Percentiles rank a stretch among this genome's conserved stretches.
These are phyloP conservation scores for Bruchidius siliquastri DNA, from an alignment of 2,888 invertebrate species.

Conservation along the genomic window DNA sequence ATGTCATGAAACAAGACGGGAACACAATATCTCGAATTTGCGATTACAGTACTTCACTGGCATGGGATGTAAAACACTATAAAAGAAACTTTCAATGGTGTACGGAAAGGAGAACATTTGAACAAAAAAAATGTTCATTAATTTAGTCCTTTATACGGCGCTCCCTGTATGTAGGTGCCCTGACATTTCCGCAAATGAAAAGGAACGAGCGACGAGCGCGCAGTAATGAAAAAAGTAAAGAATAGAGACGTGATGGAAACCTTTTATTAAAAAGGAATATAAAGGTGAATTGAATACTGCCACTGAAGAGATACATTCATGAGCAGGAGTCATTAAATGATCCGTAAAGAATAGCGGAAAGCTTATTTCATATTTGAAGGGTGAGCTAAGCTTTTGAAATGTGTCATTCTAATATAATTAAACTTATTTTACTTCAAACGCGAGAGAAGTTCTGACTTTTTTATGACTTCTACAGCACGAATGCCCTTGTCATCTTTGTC, in stretches of 20 bases:
- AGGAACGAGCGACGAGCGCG: neutral
- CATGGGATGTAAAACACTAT: too few relatives aligned
- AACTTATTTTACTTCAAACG: too few relatives aligned
- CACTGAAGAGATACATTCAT: neutral
- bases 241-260: neutral
- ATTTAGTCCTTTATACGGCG: neutral
- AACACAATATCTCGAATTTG: too few relatives aligned
- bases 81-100: neutral
- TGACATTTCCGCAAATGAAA: neutral
- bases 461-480: too few relatives aligned
- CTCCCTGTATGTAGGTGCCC: neutral
- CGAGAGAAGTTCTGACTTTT: too few relatives aligned
- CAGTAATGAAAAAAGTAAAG: neutral
- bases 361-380: too few relatives aligned
- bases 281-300: neutral
- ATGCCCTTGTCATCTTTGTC: too few relatives aligned
- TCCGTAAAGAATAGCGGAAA: neutral
- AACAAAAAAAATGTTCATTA: neutral
- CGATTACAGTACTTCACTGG: too few relatives aligned
- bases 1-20: too few relatives aligned
- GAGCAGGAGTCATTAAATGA: neutral
- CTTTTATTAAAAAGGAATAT: neutral
- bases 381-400: too few relatives aligned
- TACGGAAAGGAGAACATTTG: neutral
- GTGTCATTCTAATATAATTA: too few relatives aligned